phyloP scores from a whole-genome alignment of 2,113 vertebrate species.

The Plotosus lineatus region DNA sequence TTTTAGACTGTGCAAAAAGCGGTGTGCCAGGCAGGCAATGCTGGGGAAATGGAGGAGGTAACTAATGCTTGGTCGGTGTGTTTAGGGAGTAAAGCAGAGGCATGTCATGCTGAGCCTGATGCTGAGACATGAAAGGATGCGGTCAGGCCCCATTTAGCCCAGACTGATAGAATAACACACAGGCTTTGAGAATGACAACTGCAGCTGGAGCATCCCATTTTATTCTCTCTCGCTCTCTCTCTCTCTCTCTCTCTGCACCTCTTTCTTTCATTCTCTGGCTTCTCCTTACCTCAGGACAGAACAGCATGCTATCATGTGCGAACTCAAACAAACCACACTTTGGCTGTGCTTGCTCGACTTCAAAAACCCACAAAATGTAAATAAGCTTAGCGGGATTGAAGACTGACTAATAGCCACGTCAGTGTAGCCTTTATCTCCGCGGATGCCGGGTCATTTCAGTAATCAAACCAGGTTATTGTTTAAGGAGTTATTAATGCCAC shows the following conservation, averaged over 20 bases:
- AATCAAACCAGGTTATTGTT: constrained; percentile 51
- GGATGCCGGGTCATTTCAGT: constrained; percentile 23
- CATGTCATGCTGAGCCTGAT: constrained; percentile 65
- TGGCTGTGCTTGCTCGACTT: neutral
- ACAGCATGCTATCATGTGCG: constrained; percentile 6
- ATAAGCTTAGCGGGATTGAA: constrained; percentile 18
- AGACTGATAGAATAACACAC: constrained; percentile 73
- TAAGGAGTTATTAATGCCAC: constrained; percentile 59
- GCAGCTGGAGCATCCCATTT: constrained; percentile 48
- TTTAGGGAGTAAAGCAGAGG: constrained; percentile 67
- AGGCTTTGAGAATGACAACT: constrained; percentile 65
- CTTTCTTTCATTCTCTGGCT: neutral
- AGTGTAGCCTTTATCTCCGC: neutral
- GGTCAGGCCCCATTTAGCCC: constrained; percentile 76
- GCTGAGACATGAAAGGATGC: constrained; percentile 69
- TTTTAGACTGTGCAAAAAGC: constrained; percentile 59
- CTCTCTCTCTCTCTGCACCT: neutral
- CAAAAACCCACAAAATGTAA: constrained; percentile 11
- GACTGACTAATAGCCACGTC: neutral
- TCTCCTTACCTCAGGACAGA: neutral
- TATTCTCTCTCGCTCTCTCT: constrained; percentile 13
- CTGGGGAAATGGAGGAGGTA: constrained; percentile 54
- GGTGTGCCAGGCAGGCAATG: constrained; percentile 39
- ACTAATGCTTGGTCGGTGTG: constrained; percentile 62
- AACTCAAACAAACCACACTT: constrained; percentile 19